Base-by-base conservation (phyloP, 2,797 vertebrate genomes). In the Phataginus tricuspis region DNA sequence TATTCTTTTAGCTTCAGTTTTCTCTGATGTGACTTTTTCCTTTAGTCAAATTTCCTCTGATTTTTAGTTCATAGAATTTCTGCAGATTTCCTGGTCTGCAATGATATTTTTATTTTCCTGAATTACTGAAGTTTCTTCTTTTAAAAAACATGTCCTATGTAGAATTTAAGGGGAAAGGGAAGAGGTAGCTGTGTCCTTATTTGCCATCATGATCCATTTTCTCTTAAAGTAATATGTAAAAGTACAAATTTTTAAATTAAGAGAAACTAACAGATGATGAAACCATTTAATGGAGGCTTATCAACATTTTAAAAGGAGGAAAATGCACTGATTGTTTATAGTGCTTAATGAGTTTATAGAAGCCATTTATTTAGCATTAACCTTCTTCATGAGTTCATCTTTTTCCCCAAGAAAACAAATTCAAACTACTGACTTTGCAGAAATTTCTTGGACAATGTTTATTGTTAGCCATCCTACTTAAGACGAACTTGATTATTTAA, bases 381-480 rank as follows among this genome's bases (percentile, higher is more conserved):
- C 15, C 69, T 97, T 95, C 91, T 55, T 92, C 0, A 6, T 96
- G 77, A 78, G 34, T 92, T 91, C 29, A 57, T 72, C 69, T 59
- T 71, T 49, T 39, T 55, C 13, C 8, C 25, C 34, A 42, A 16
- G 42, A 92, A 75, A 91, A 88, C 49, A 91, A 69, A 53, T 87
- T 63, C 37, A 90, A 95, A 71, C n/a, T 64, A 53, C 66, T 84
- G 55, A 78, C 49, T 77, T 90, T 64, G 64, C 34, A 42, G 49
- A 90, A 87, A 61, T 69, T 91, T 91, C 77, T 96, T 90, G 94
- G 71, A 72, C 83, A 94, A 84, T 94, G 57, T 19, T 31, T 97
- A 55, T 88, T 97, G 79, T 97, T 94, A 79, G 51, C 96, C 49
- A 94, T 66, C 34, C 96, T 29, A 0, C 83, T 95, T 59, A 96